These are phyloP conservation scores for Sitophilus oryzae DNA, from an alignment of 1,140 invertebrate genomes.

Conservation along the genomic window DNA sequence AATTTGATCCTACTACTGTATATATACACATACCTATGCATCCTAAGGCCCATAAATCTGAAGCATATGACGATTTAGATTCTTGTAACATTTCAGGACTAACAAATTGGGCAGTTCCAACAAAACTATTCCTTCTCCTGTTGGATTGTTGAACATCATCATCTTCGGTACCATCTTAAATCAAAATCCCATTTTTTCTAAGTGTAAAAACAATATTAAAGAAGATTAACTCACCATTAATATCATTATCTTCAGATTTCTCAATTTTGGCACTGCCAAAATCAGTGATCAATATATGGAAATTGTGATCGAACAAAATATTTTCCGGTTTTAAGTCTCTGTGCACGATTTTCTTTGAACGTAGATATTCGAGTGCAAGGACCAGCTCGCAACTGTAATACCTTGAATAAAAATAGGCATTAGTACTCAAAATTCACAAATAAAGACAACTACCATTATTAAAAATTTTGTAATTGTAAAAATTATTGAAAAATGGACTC, in stretches of 20 bases:
- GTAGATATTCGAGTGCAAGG: conserved; percentile 86
- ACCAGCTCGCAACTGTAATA: conserved; percentile 95
- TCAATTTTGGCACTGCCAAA: conserved; percentile 92
- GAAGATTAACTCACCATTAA: conserved; percentile 34
- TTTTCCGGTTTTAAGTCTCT: conserved; percentile 89
- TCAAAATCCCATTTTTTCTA: neutral
- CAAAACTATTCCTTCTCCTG: conserved; percentile 73
- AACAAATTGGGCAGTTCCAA: conserved; percentile 98
- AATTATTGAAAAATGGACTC: neutral
- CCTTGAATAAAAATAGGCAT: conserved; percentile 31
- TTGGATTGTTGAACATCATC: conserved; percentile 35
- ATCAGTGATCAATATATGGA: conserved; percentile 96
- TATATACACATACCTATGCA: conserved; percentile 61
- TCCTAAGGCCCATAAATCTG: conserved; percentile 97
- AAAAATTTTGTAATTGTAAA: too few species aligned
- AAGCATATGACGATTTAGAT: conserved; percentile 69
- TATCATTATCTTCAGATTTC: conserved; percentile 39
- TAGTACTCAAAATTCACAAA: neutral
- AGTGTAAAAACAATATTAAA: neutral
- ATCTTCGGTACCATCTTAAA: conserved; percentile 7
- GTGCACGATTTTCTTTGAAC: conserved; percentile 86
- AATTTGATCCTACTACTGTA: too few species aligned
- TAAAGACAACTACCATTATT: too few species aligned
- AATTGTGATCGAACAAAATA: conserved; percentile 83
- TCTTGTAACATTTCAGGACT: conserved; percentile 91